Conservation (phyloP, 2,888 invertebrate genomes). For the Platycnemis pennipes region DNA sequence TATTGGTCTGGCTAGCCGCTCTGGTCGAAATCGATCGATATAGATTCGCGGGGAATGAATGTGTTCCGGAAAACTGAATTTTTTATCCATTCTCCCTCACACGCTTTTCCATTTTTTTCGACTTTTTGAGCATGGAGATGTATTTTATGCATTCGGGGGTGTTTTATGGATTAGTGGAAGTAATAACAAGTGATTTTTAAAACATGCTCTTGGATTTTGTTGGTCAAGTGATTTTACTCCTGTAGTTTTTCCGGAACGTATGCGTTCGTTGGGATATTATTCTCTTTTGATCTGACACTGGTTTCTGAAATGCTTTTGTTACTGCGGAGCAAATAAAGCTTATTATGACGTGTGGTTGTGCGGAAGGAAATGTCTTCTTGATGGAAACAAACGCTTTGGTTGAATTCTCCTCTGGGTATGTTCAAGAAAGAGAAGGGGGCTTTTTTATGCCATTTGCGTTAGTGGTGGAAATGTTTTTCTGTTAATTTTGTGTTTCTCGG, state of each 20-base stretch:
- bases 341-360: background rate
- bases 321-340: background rate
- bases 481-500: too few relatives aligned
- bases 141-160: constrained; percentile 17
- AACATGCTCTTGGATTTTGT: background rate
- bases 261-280: background rate
- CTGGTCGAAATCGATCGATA: constrained; percentile 45
- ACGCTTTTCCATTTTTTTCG: background rate
- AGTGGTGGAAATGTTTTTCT: too few relatives aligned
- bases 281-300: background rate
- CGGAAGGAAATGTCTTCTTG: background rate
- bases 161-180: constrained; percentile 41
- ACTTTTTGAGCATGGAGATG: background rate
- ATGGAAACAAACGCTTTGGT: too few relatives aligned
- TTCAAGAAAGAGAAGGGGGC: too few relatives aligned
- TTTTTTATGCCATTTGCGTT: too few relatives aligned
- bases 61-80: constrained; percentile 36
- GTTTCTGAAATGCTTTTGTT: background rate
- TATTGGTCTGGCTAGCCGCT: constrained; percentile 50
- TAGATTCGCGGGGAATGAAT: constrained; percentile 19
- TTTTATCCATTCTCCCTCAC: background rate
- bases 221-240: background rate
- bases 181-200: background rate
- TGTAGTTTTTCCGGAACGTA: background rate
- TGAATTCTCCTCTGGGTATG: too few relatives aligned